phyloP scores from a whole-genome alignment of 2,797 vertebrate species.

The Amniataba percoides region DNA sequence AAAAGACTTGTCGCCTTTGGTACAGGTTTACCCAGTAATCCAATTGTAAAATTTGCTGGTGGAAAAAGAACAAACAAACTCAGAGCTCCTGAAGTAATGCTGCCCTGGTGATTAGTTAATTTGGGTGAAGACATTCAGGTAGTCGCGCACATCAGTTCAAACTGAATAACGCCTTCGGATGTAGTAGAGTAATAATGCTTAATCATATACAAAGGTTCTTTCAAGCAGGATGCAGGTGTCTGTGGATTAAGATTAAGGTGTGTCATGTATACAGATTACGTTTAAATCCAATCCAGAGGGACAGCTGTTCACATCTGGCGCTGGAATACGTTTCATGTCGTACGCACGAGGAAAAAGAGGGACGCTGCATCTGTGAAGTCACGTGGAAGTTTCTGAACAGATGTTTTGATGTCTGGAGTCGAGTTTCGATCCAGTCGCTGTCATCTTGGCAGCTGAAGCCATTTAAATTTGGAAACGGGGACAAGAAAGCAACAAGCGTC shows the following conservation, averaged over 20 bases:
- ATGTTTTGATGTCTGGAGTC: slow-evolving; percentile 21
- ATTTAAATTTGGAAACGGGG: slow-evolving; percentile 7
- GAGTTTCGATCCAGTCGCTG: slow-evolving; percentile 22
- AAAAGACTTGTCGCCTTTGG: slow-evolving; percentile 14
- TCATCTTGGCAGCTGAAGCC: slow-evolving; percentile 13
- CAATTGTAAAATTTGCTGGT: slow-evolving; percentile 10
- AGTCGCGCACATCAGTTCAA: slow-evolving; percentile 2
- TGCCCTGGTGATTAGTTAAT: not conserved
- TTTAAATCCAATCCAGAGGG: slow-evolving; percentile 18
- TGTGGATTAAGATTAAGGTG: slow-evolving; percentile 3
- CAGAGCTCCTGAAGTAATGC: not conserved
- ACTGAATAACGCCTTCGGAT: not conserved
- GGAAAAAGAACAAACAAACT: not conserved
- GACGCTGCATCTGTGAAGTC: slow-evolving; percentile 16
- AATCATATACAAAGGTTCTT: not conserved
- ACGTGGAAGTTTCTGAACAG: slow-evolving; percentile 23
- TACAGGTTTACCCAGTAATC: slow-evolving; percentile 20
- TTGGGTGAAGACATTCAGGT: not conserved
- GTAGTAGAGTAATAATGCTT: not conserved
- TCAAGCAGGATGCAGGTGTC: not conserved
- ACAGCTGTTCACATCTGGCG: slow-evolving; percentile 41
- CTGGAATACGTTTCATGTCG: slow-evolving; percentile 5
- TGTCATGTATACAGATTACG: slow-evolving; percentile 8
- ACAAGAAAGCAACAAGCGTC: not conserved
- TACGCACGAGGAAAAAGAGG: not conserved